phyloP scores from a whole-genome alignment of 2,888 invertebrate species.

The Macrophya alboannulata region DNA sequence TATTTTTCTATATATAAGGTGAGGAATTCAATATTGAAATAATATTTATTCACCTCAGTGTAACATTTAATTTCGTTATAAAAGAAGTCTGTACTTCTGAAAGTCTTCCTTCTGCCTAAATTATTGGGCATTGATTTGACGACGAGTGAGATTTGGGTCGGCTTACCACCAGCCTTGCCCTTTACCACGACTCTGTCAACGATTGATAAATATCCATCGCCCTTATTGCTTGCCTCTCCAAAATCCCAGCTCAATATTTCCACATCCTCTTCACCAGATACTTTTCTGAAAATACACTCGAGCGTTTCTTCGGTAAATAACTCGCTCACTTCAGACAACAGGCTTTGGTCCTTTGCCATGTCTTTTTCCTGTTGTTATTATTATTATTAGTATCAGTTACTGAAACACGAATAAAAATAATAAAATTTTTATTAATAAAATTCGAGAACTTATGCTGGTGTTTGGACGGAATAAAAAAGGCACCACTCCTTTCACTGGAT shows the following conservation, averaged over 20 bases:
- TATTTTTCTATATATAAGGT: neutral
- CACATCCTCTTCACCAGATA: slow-evolving; percentile 72
- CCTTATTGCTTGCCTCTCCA: slow-evolving; percentile 81
- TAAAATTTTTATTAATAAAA: neutral
- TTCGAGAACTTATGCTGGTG: neutral
- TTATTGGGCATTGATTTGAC: slow-evolving; percentile 87
- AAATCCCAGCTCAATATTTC: slow-evolving; percentile 79
- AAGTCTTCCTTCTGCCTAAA: slow-evolving; percentile 84
- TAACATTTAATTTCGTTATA: slow-evolving; percentile 88
- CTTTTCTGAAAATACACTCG: slow-evolving; percentile 77
- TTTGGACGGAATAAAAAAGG: neutral
- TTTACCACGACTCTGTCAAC: slow-evolving; percentile 83
- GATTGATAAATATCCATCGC: slow-evolving; percentile 87
- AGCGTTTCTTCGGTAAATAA: slow-evolving; percentile 79
- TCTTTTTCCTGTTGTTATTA: neutral
- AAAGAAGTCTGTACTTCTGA: slow-evolving; percentile 86
- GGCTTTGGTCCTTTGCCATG: slow-evolving; percentile 57
- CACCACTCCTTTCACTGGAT: neutral
- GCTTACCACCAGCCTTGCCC: slow-evolving; percentile 77
- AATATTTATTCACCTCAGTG: slow-evolving; percentile 67
- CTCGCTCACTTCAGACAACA: slow-evolving; percentile 67
- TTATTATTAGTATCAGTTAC: neutral
- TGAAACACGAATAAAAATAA: neutral
- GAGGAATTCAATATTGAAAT: neutral
- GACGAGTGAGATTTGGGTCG: slow-evolving; percentile 81